phyloP scores from a whole-genome alignment of 2,888 invertebrate species.

The Junonia oenone region DNA sequence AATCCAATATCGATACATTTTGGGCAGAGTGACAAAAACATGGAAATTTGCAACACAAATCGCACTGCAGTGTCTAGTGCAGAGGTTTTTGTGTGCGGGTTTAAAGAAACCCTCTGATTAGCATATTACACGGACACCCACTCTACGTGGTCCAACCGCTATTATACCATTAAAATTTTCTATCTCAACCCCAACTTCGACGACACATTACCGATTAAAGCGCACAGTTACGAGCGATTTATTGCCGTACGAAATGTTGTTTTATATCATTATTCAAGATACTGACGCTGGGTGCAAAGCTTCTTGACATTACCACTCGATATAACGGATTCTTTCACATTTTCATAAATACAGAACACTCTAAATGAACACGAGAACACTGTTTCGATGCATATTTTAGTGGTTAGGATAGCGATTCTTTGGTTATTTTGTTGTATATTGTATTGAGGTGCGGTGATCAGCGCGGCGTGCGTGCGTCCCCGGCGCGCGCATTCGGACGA shows the following conservation, averaged over 20 bases:
- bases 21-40: constrained; percentile 21
- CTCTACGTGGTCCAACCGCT: constrained; percentile 44
- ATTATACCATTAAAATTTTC: constrained; percentile 36
- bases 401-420: constrained; percentile 45
- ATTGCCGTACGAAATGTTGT: constrained; percentile 65
- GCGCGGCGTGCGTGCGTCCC: constrained; percentile 40
- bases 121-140: constrained; percentile 67
- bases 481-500: constrained; percentile 52
- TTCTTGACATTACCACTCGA: constrained; percentile 40
- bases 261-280: constrained; percentile 65
- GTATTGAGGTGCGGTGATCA: constrained; percentile 34
- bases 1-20: constrained; percentile 12
- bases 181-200: constrained; percentile 46
- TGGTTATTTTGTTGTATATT: constrained; percentile 57
- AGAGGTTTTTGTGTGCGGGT: constrained; percentile 74
- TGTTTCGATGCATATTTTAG: constrained; percentile 34
- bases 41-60: constrained; percentile 75
- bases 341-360: constrained; percentile 30
- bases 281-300: constrained; percentile 48
- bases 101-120: constrained; percentile 72
- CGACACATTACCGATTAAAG: constrained; percentile 66
- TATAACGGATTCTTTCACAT: constrained; percentile 34
- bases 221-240: constrained; percentile 63
- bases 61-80: constrained; percentile 78
- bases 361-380: constrained; percentile 31